Evolutionary conservation across 2,113 vertebrate genomes (phyloP).

Genomic region (Nymphicus hollandicus): DNA sequence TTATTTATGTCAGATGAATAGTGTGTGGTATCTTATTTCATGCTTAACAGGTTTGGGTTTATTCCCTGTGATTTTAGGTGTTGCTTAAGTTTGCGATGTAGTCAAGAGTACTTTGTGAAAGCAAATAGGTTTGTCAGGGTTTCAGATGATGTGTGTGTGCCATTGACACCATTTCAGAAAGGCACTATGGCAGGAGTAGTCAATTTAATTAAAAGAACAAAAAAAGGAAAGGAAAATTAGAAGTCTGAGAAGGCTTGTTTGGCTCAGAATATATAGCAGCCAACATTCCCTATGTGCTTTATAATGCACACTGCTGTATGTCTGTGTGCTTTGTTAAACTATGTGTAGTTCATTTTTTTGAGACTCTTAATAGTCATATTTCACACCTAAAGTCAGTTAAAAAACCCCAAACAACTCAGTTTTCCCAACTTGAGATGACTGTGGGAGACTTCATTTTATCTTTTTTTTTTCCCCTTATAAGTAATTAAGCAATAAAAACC

Average conservation of each 20-base stretch:
- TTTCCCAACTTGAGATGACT: neutral
- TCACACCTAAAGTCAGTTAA: neutral
- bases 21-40: neutral
- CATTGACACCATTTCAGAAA: neutral
- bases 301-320: neutral
- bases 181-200: neutral
- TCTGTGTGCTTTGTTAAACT: neutral
- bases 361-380: neutral
- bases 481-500: slow-evolving; percentile 59
- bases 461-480: neutral
- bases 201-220: neutral
- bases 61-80: neutral
- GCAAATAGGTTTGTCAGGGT: neutral
- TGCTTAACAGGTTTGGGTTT: neutral
- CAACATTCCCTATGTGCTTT: neutral
- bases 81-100: neutral
- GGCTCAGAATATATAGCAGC: neutral
- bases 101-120: neutral
- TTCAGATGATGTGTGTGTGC: neutral
- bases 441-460: slow-evolving; percentile 28
- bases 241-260: neutral
- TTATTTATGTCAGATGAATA: neutral
- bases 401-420: neutral
- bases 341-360: neutral
- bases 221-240: neutral